Conservation (phyloP, 2,888 invertebrate species). For the Slavum lentiscoides region DNA sequence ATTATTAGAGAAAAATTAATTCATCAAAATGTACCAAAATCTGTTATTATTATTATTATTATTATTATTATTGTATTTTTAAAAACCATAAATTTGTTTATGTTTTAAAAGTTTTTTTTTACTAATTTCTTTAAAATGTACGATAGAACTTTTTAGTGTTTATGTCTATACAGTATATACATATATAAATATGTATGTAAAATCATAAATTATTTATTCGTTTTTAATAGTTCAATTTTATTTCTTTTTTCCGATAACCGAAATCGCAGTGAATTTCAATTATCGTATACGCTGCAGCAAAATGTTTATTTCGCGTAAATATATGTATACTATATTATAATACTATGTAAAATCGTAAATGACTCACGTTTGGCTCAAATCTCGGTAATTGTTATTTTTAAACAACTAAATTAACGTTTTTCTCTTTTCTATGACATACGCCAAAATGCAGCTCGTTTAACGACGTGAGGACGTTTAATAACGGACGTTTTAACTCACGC, state of each 20-base stretch:
- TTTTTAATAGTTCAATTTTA: too few relatives aligned
- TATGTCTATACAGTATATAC: too few relatives aligned
- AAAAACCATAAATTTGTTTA: too few relatives aligned
- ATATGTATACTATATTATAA: constrained; percentile 9
- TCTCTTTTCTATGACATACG: constrained; percentile 29
- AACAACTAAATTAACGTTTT: constrained; percentile 44
- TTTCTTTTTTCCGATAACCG: neutral
- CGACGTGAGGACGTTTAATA: neutral
- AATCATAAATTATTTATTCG: too few relatives aligned
- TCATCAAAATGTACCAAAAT: too few relatives aligned
- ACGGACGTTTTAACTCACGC: neutral
- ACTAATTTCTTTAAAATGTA: too few relatives aligned
- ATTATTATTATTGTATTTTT: too few relatives aligned
- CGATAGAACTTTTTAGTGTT: too few relatives aligned
- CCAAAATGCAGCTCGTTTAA: constrained; percentile 13
- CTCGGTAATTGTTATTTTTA: constrained; percentile 39
- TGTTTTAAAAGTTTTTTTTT: too few relatives aligned
- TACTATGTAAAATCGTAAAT: constrained; percentile 11
- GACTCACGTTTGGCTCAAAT: constrained; percentile 37
- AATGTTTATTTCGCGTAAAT: neutral
- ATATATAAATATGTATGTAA: too few relatives aligned
- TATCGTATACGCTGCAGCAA: neutral
- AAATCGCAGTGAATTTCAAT: neutral
- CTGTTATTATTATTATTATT: too few relatives aligned
- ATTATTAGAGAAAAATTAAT: too few relatives aligned